Evolutionary conservation across 1,140 invertebrate genomes (phyloP).

Genomic region (Doryteuthis pealeii): DNA sequence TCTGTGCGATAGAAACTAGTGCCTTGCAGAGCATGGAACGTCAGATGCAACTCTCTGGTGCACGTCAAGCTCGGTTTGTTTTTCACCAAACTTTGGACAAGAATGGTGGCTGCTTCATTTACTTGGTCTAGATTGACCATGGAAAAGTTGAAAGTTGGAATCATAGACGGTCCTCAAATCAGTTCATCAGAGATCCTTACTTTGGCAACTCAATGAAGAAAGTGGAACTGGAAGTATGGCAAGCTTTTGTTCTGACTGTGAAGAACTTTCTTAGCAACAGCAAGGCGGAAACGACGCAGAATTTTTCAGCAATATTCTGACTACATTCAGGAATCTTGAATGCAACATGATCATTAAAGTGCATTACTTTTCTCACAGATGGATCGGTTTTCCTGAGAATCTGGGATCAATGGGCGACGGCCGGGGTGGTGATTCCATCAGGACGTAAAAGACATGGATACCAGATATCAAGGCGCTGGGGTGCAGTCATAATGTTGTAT

Average conservation of each 20-base stretch:
- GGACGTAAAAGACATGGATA: background rate
- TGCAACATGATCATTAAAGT: background rate
- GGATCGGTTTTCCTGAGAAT: background rate
- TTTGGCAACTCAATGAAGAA: background rate
- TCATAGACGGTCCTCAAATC: conserved; percentile 26
- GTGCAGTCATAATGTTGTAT: too few species aligned
- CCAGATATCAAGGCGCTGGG: conserved; percentile 1
- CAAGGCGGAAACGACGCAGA: background rate
- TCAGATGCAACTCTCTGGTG: conserved; percentile 23
- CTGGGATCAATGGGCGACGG: background rate
- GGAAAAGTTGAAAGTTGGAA: conserved; percentile 24
- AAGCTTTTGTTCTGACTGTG: background rate
- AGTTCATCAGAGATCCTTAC: conserved; percentile 7
- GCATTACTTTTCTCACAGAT: background rate
- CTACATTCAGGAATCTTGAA: background rate
- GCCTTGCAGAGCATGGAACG: conserved; percentile 16
- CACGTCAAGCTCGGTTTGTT: background rate
- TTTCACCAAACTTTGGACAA: conserved; percentile 23
- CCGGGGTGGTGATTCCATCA: background rate
- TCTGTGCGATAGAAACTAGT: conserved; percentile 18
- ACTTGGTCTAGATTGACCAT: conserved; percentile 17
- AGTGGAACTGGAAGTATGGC: background rate
- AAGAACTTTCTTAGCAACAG: conserved; percentile 11
- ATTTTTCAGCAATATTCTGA: background rate
- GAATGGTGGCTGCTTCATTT: conserved; percentile 23